These are phyloP conservation scores for Matsumyia berberina DNA, from an alignment of 2,888 invertebrate genomes.

Conservation along the genomic window DNA sequence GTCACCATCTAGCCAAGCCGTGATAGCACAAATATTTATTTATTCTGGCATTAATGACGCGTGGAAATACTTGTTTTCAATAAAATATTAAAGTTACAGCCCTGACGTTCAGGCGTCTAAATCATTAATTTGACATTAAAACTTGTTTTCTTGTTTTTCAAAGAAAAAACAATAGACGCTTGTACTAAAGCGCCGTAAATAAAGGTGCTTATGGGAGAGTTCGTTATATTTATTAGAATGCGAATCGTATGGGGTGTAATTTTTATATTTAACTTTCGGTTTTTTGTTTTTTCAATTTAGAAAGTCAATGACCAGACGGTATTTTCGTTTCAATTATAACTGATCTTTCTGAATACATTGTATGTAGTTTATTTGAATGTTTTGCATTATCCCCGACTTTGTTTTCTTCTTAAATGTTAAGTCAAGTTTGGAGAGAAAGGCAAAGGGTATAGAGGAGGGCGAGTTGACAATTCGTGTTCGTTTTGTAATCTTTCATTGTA, in stretches of 20 bases:
- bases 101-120: not conserved
- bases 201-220: not conserved
- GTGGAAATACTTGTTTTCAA: not conserved
- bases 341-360: too few relatives aligned
- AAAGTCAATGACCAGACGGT: conserved; percentile 32
- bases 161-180: not conserved
- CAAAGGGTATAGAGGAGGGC: too few relatives aligned
- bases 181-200: not conserved
- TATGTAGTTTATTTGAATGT: too few relatives aligned
- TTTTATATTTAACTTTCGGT: conserved; percentile 2
- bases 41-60: conserved; percentile 2
- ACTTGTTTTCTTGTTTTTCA: conserved; percentile 4
- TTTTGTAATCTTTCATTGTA: too few relatives aligned
- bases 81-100: too few relatives aligned
- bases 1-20: not conserved
- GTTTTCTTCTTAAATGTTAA: too few relatives aligned
- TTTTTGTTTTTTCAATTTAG: not conserved
- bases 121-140: not conserved
- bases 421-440: too few relatives aligned
- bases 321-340: not conserved
- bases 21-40: not conserved
- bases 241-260: not conserved
- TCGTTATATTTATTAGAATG: not conserved
- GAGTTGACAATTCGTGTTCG: too few relatives aligned
- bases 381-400: too few relatives aligned